Percentiles rank a stretch among this genome's conserved stretches.
Evolutionary conservation across 2,113 vertebrate genomes (phyloP).

Genomic region (Lipophrys pholis): DNA sequence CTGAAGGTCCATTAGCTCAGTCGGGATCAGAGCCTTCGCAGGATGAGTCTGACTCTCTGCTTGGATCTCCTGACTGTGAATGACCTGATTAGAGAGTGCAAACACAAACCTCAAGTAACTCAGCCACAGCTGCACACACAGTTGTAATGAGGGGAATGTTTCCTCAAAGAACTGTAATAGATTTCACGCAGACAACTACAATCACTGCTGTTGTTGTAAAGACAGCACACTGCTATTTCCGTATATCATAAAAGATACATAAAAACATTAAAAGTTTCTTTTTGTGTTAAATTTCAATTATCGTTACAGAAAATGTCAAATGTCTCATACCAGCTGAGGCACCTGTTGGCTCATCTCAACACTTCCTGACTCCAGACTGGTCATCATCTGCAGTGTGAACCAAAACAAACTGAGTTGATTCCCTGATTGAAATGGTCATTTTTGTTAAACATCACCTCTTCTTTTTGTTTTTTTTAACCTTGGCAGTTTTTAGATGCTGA

Average conservation of each 20-base stretch:
- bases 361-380: conserved; percentile 78
- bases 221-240: not conserved
- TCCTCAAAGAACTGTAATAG: not conserved
- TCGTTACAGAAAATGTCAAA: too few species aligned
- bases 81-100: conserved; percentile 36
- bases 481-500: conserved; percentile 91
- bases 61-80: conserved; percentile 48
- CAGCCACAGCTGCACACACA: not conserved
- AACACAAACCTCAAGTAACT: conserved; percentile 6
- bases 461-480: conserved; percentile 77
- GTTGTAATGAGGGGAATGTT: conserved; percentile 6
- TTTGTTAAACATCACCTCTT: not conserved
- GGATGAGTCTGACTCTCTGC: conserved; percentile 28
- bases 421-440: not conserved
- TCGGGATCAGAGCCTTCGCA: conserved; percentile 25
- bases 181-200: not conserved
- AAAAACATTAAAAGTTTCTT: not conserved
- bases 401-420: conserved; percentile 4
- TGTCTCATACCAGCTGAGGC: conserved; percentile 45
- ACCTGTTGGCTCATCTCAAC: conserved; percentile 62
- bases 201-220: not conserved
- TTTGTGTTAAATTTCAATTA: not conserved
- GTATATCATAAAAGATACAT: not conserved
- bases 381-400: conserved; percentile 80
- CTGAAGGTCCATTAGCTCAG: conserved; percentile 84